These are phyloP conservation scores for Carpatolechia fugitivella DNA, from an alignment of 2,888 invertebrate species.

Conservation along the genomic window DNA sequence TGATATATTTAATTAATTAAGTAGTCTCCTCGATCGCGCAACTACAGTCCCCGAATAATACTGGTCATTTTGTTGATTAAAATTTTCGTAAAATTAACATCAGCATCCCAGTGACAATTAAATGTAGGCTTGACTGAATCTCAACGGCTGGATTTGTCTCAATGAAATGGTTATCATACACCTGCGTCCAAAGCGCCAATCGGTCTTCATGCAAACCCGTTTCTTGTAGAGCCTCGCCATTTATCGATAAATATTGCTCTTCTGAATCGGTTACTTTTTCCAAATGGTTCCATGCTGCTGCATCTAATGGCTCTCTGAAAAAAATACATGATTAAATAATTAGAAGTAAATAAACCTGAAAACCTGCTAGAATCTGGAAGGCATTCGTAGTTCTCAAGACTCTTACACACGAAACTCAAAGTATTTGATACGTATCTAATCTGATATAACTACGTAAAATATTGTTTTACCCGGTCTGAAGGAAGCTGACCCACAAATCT, in stretches of 20 bases:
- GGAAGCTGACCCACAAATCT: constrained; percentile 66
- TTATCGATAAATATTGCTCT: constrained; percentile 53
- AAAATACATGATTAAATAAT: neutral
- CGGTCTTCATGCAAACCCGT: constrained; percentile 47
- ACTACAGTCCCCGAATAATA: neutral
- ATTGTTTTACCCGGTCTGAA: constrained; percentile 71
- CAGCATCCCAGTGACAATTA: neutral
- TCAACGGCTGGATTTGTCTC: constrained; percentile 27
- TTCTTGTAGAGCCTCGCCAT: constrained; percentile 21
- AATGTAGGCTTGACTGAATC: neutral
- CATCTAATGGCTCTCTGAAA: constrained; percentile 45
- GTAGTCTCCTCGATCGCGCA: neutral
- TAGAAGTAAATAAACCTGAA: too few species aligned
- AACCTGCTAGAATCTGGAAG: too few species aligned
- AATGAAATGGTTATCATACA: constrained; percentile 54
- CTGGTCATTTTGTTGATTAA: neutral
- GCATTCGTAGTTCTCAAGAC: too few species aligned
- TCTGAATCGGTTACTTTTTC: constrained; percentile 27
- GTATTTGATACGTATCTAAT: too few species aligned
- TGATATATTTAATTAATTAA: neutral
- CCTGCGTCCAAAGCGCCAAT: constrained; percentile 49
- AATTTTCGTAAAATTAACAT: neutral
- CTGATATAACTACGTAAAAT: too few species aligned
- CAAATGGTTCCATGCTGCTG: constrained; percentile 42
- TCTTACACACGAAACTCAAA: too few species aligned